phyloP scores from a whole-genome alignment of 92 coral and sea anemone species.

The Epizoanthus illoricatus region DNA sequence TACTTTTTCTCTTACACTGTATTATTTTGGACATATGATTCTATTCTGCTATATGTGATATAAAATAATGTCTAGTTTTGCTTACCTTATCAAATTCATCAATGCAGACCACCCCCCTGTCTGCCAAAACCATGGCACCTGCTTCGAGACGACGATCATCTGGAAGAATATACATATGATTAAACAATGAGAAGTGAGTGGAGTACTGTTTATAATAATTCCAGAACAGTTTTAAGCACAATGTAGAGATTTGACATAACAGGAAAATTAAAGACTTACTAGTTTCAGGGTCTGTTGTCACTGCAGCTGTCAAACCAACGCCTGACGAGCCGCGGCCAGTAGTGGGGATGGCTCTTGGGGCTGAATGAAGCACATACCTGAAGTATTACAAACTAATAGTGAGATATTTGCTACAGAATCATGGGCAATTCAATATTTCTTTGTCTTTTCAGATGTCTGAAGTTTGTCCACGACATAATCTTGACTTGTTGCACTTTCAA shows the following conservation, averaged over 20 bases:
- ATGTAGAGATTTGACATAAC: background rate
- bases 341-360: slow-evolving; percentile 97
- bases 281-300: slow-evolving; percentile 96
- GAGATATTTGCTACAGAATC: background rate
- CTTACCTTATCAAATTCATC: slow-evolving; percentile 96
- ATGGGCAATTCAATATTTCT: too few relatives aligned
- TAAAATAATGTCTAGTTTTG: too few relatives aligned
- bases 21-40: too few relatives aligned
- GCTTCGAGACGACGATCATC: slow-evolving; percentile 95
- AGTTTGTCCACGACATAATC: too few relatives aligned
- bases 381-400: background rate
- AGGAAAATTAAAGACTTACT: slow-evolving; percentile 45
- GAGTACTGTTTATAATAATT: too few relatives aligned
- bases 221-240: background rate
- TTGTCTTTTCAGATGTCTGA: too few relatives aligned
- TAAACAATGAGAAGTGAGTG: background rate
- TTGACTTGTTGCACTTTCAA: too few relatives aligned
- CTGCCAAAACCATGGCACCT: slow-evolving; percentile 98
- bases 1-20: too few relatives aligned
- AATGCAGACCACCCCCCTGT: slow-evolving; percentile 94
- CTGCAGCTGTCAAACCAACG: slow-evolving; percentile 97
- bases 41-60: too few relatives aligned
- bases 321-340: slow-evolving; percentile 99
- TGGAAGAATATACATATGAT: slow-evolving; percentile 21
- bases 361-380: slow-evolving; percentile 93